Base-by-base conservation (phyloP, 1,140 invertebrate species). In the Diabrotica undecimpunctata region DNA sequence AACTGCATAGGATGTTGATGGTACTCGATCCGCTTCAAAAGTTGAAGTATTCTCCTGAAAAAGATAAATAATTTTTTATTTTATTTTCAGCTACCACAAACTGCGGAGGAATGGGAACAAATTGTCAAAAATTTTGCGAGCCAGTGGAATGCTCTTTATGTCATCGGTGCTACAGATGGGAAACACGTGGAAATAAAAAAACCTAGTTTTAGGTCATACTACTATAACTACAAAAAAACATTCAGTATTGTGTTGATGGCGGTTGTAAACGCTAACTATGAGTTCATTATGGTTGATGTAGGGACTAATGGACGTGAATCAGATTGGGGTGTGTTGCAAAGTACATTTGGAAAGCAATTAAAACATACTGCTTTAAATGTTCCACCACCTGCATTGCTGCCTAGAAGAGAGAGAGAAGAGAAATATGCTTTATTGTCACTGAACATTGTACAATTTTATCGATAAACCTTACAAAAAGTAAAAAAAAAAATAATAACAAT, bases 321-420 rank as follows among this genome's bases (percentile, higher is more conserved):
- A 55, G 54, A 65, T 59, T 38, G 55, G 60, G 58, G 64, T 65
- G 64, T 56, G 50, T 54, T 39, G 64, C 39, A 58, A 55, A 54
- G 56, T 35, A 62, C 39, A 54, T 53, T 61, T 0, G 59, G 14
- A 61, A 39, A 13, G 25, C 62, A 60, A 60, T 39, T 58, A 55
- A 63, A 67, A 55, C 54, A 69, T 64, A 61, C 59, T 55, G 38
- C 64, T 64, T 56, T 71, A 69, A 69, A 66, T 68, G 46, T 60
- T 60, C 67, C 67, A 69, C 62, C 58, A 66, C 59, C 54, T 37
- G 67, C 62, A 69, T 10, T 46, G 39, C 7, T 46, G 39, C 39
- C 7, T 46, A 8, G 39, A 46, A 46, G 39, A n/a, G n/a, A n/a
- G n/a, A n/a, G n/a, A n/a, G n/a, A n/a, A n/a, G n/a, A n/a, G n/a